These are phyloP conservation scores for Ctenodactylus gundi DNA, from an alignment of 2,113 vertebrate genomes.

Conservation along the genomic window DNA sequence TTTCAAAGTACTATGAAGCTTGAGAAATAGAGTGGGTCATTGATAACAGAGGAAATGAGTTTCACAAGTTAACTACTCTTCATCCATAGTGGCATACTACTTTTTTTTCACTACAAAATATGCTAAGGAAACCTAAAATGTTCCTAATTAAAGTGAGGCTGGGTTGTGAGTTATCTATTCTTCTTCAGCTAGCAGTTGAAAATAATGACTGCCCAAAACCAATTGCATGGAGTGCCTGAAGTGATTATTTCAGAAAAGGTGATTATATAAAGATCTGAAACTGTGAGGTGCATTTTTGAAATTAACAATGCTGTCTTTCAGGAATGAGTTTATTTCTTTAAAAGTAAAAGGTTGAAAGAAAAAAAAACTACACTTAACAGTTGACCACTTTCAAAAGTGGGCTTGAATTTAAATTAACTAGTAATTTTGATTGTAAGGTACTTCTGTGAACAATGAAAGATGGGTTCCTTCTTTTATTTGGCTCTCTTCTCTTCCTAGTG, in stretches of 20 bases:
- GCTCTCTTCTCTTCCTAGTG: neutral
- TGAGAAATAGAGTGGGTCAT: constrained; percentile 18
- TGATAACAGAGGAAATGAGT: constrained; percentile 30
- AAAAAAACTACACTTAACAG: neutral
- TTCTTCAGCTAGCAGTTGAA: neutral
- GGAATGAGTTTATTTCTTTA: constrained; percentile 30
- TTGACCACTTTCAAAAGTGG: constrained; percentile 46
- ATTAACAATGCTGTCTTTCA: constrained; percentile 32
- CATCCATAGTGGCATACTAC: constrained; percentile 8
- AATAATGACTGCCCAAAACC: neutral
- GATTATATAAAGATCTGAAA: constrained; percentile 39
- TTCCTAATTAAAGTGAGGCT: constrained; percentile 28
- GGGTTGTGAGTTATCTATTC: constrained; percentile 6
- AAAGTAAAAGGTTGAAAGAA: constrained; percentile 36
- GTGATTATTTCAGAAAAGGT: constrained; percentile 20
- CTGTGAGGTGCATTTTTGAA: constrained; percentile 43
- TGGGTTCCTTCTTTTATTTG: constrained; percentile 46
- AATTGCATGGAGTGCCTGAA: neutral
- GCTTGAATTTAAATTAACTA: constrained; percentile 37
- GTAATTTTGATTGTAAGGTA: constrained; percentile 52
- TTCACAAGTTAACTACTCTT: constrained; percentile 46
- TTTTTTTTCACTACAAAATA: constrained; percentile 13
- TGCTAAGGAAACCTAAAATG: constrained; percentile 45
- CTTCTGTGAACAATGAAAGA: constrained; percentile 31
- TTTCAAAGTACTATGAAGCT: constrained; percentile 44